Base-by-base conservation (phyloP, 2,113 vertebrate genomes). In the Gavialis gangeticus region DNA sequence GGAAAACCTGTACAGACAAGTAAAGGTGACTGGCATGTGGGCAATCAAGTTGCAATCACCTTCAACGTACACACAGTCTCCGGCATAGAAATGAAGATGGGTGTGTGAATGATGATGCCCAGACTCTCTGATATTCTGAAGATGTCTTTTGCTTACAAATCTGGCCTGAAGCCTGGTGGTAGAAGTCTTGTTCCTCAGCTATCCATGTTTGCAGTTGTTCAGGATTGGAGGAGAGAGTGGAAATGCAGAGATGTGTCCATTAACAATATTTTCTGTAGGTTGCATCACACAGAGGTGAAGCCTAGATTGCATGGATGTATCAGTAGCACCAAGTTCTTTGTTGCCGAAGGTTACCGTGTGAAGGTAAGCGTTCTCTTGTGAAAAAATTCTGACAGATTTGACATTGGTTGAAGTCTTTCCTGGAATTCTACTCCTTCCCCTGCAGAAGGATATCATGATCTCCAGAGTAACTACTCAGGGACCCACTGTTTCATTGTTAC, bases 241-340 rank as follows among this genome's bases (percentile, higher is more conserved):
- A 0, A 0, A 78, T 58, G 15, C 22, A 21, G 57, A 56, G 5
- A 64, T 30, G 17, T 12, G 22, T 86, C n/a, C 18, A 4, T 67
- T 21, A 83, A 7, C 85, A 71, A 55, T 46, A 4, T 12, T 19
- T 34, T 55, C 57, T 95, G 71, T 89, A 99, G 99, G 84, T 88
- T 99, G 89, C 99, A 99, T 96, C 98, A 99, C 62, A 98, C 98
- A 0, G 98, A 98, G 87, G 79, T 90, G 12, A 98, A 98, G 57
- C 97, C 97, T 75, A 98, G 98, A 59, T 98, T 99, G 56, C 99
- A 99, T 0, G 97, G 98, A 34, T 98, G 97, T 95, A 98, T 99
- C 96, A 98, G 91, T 95, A 99, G 99, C 79, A 94, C 58, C 86
- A 99, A 98, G 96, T 99, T 99, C 96, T 97, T 99, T 27, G 99